Base-by-base conservation (phyloP, 2,888 invertebrate species). In the Limnephilus lunatus region DNA sequence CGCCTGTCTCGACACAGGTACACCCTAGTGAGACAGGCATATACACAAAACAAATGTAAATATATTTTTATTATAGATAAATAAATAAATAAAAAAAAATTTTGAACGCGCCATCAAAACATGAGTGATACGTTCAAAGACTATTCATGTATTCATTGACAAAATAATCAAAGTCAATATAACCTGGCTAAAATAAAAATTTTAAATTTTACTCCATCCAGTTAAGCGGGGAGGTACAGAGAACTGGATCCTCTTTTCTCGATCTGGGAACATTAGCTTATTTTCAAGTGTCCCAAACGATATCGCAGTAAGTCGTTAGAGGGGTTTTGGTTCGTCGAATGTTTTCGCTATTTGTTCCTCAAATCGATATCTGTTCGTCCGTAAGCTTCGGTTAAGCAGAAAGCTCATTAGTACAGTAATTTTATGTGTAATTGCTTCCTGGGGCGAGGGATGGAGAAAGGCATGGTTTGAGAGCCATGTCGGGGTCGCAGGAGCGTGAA, bases 381-480 rank as follows among this genome's bases (percentile, higher is more conserved):
- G 83, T 39, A 83, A 83, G 83, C 83, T 83, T 35, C 35, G 35
- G 83, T 83, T 83, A 83, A 83, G n/a, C 83, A 83, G 83, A 83
- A 39, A 39, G 25, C 83, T 15, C 83, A 35, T 83, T 35, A 83
- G 83, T 83, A 83, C 35, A 35, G 83, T 83, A 83, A 35, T 83
- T 83, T n/a, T 83, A 35, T n/a, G 25, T 35, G 35, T 83, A 83
- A 83, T 83, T 83, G 83, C 83, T 83, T 83, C 83, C 12, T 35
- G 9, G 83, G 83, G 35, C 83, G n/a, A 53, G 5, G 53, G 53
- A 19, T 19, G 53, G 53, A 19, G 68, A 25, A 15, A 53, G 25
- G 68, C 5, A 25, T n/a, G 68, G 9, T 68, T n/a, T 68, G 25
- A 68, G 25, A 68, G 7, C n/a, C 7, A n/a, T 68, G 68, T 68